phyloP scores from a whole-genome alignment of 2,797 vertebrate genomes.

The Centroberyx gerrardi region DNA sequence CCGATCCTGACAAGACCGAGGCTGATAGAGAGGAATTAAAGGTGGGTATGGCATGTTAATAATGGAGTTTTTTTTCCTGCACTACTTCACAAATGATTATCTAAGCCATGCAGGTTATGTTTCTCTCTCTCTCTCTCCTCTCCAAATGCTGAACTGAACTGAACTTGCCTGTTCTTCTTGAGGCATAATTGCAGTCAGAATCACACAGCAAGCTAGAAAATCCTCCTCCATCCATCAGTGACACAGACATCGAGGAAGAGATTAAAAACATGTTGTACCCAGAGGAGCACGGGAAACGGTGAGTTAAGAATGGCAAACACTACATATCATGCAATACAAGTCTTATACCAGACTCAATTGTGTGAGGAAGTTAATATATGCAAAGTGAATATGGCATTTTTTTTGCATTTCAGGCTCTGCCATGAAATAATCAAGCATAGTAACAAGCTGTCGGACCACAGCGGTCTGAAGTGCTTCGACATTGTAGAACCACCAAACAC shows the following conservation, averaged over 20 bases:
- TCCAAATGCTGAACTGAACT: conserved; percentile 37
- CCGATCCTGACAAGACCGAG: conserved; percentile 27
- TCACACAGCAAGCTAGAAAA: conserved; percentile 24
- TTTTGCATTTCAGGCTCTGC: conserved; percentile 72
- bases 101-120: conserved; percentile 8
- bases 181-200: conserved; percentile 70
- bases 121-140: conserved; percentile 12
- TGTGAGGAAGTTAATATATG: conserved; percentile 39
- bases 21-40: conserved; percentile 41
- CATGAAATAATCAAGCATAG: conserved; percentile 70
- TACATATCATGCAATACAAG: conserved; percentile 36
- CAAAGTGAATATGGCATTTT: conserved; percentile 33
- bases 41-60: conserved; percentile 46
- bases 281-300: conserved; percentile 50
- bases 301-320: conserved; percentile 49
- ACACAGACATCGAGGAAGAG: conserved; percentile 69
- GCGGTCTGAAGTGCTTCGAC: conserved; percentile 70
- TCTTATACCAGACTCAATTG: conserved; percentile 30
- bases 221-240: conserved; percentile 54
- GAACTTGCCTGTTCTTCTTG: conserved; percentile 39
- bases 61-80: not conserved
- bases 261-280: conserved; percentile 56
- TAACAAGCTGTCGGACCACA: conserved; percentile 65
- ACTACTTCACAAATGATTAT: conserved; percentile 48
- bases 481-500: conserved; percentile 58